Evolutionary conservation across 2,797 vertebrate species (phyloP).

Genomic region (Coilia nasus): DNA sequence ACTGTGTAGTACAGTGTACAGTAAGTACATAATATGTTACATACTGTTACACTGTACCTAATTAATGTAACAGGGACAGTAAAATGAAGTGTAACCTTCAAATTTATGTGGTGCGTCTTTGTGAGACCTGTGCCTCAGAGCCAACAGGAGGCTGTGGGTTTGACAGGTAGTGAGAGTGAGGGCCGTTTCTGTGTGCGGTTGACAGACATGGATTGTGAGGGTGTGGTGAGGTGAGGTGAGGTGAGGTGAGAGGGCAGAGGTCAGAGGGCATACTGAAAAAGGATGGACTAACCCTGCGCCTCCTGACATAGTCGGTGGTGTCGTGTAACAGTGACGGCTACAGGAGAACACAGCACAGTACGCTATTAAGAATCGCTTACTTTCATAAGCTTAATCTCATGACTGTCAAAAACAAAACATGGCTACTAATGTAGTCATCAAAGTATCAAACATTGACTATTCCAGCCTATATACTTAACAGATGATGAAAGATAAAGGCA

Average conservation of each 20-base stretch:
- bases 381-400: neutral
- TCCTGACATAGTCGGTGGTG: constrained; percentile 57
- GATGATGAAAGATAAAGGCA: neutral
- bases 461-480: neutral
- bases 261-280: constrained; percentile 45
- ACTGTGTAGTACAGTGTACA: too few species aligned
- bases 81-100: neutral
- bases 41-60: too few species aligned
- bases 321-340: constrained; percentile 62
- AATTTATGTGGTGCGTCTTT: neutral
- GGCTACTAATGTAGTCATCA: neutral
- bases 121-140: neutral
- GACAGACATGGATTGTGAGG: neutral
- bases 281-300: constrained; percentile 59
- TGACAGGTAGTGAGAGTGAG: constrained; percentile 2
- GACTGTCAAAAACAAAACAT: neutral
- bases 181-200: neutral
- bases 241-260: constrained; percentile 27
- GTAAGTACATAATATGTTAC: too few species aligned
- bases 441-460: neutral
- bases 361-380: neutral
- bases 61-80: too few species aligned
- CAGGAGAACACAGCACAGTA: constrained; percentile 29
- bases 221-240: neutral
- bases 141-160: neutral